Base-by-base conservation (phyloP, 2,888 invertebrate genomes). In the Saturnia pavonia region DNA sequence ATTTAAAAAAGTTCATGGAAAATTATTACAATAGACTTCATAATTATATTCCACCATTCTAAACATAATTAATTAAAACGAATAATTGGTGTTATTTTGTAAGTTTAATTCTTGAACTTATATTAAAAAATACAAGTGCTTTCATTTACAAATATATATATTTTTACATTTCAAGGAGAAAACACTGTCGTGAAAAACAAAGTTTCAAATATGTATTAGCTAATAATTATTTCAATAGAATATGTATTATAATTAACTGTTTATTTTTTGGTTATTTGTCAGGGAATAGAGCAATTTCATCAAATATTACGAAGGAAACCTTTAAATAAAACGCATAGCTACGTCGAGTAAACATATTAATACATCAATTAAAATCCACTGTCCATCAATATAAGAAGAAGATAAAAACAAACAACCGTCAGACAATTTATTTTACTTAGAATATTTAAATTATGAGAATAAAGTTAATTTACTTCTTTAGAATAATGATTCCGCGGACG, bases 361-460 rank as follows among this genome's bases (percentile, higher is more conserved):
- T 90, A 88, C 83, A 86, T 82, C 86, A 88, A 90, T 88, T 86
- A 88, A 89, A 87, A 81, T 87, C 82, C 80, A 81, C 83, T 83
- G 82, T 87, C 87, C 87, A 70, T 67, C 43, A 54, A 54, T 80
- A 79, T 79, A 77, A 77, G 77, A 80, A 78, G 78, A 74, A 81
- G 78, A 75, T 73, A 77, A 76, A 66, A n/a, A 72, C 48, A n/a
- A 43, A 69, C 43, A 69, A 67, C 57, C 72, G 75, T 74, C 72
- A 73, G 69, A 76, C 74, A 77, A 80, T 80, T 81, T 81, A 81
- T 79, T 77, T 76, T 74, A 71, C 76, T 72, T 73, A 76, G 78
- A 34, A 85, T 94, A 94, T 94, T 93, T 90, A 94, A 93, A 94
- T 92, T 90, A 91, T 92, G 93, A 90, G 94, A 93, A 93, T 89